Base-by-base conservation (phyloP, 2,113 vertebrate genomes). In the Stigmatopora argus region DNA sequence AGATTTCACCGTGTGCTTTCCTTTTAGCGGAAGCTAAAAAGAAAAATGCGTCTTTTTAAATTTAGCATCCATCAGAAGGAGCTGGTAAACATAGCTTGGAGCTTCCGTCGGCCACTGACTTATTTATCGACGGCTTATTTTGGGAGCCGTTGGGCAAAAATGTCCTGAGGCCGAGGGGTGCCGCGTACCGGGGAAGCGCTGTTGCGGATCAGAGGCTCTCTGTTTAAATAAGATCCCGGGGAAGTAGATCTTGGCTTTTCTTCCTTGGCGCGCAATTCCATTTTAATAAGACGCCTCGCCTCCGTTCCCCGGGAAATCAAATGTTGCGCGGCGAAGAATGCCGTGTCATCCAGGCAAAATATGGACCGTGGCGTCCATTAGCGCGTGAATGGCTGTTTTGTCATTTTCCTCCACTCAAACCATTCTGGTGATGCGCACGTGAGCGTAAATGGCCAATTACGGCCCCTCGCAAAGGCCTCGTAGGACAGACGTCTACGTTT, bases 261-360 rank as follows among this genome's bases (percentile, higher is more conserved):
- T 77, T 65, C 17, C 52, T 53, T 65, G 45, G 59, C 75, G 71
- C 66, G 68, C 64, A 80, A 85, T 81, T 58, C 70, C 72, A 81
- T 82, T 89, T 86, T 85, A 85, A 89, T 86, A 84, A 81, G 75
- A 67, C 15, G 60, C 75, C 47, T 65, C 46, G 60, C 74, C 44
- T 65, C 49, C 74, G 61, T 77, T 81, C 77, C 75, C 55, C 55
- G 38, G 75, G 69, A 82, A 80, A 74, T 61, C 44, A 44, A 74
- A 72, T 62, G 73, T 74, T 70, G 41, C 58, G 35, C 38, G 59
- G 62, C 53, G 70, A 75, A 83, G 64, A 82, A 84, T 79, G 72
- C 62, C 62, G 62, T 18, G 56, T 65, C 76, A 67, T 63, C 69
- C 60, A 59, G 67, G 56, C 65, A 66, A 77, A 75, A 77, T 73